These are phyloP conservation scores for Aulostomus chinensis DNA, from an alignment of 2,797 vertebrate species.

Conservation along the genomic window DNA sequence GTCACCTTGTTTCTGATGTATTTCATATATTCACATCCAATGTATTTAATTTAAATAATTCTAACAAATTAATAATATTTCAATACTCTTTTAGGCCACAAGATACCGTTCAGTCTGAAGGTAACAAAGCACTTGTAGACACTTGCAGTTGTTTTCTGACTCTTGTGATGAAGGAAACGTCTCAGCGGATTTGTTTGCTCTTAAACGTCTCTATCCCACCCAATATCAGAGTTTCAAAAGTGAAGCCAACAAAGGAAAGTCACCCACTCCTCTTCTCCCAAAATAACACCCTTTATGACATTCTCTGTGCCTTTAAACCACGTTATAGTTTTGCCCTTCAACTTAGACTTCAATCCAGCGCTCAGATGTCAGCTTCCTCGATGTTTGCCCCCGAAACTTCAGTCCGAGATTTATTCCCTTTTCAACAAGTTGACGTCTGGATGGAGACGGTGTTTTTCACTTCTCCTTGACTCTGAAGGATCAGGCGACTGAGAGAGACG, in stretches of 20 bases:
- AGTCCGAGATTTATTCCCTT: constrained; percentile 50
- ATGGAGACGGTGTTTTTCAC: constrained; percentile 47
- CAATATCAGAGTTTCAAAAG: constrained; percentile 31
- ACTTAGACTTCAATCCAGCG: constrained; percentile 53
- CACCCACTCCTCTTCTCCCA: constrained; percentile 26
- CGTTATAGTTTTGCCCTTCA: constrained; percentile 49
- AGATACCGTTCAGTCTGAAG: background rate
- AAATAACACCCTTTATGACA: constrained; percentile 35
- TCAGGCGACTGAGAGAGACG: constrained; percentile 7
- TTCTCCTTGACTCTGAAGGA: constrained; percentile 50
- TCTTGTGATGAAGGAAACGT: background rate
- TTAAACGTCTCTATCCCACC: constrained; percentile 20
- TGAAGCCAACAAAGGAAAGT: constrained; percentile 42
- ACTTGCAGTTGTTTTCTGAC: background rate
- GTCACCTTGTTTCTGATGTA: too few species aligned
- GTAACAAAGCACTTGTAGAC: constrained; percentile 1
- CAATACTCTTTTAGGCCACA: too few species aligned
- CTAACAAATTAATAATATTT: background rate
- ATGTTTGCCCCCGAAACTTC: constrained; percentile 50
- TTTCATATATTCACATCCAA: background rate
- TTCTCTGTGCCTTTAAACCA: constrained; percentile 39
- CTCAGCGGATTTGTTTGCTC: constrained; percentile 28
- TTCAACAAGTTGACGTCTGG: constrained; percentile 40
- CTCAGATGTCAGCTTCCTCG: constrained; percentile 47
- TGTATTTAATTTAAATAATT: background rate